Evolutionary conservation across 2,888 invertebrate genomes (phyloP), one percentile per base, ranked within the genome.

Genomic region (Chrysolina haemoptera): DNA sequence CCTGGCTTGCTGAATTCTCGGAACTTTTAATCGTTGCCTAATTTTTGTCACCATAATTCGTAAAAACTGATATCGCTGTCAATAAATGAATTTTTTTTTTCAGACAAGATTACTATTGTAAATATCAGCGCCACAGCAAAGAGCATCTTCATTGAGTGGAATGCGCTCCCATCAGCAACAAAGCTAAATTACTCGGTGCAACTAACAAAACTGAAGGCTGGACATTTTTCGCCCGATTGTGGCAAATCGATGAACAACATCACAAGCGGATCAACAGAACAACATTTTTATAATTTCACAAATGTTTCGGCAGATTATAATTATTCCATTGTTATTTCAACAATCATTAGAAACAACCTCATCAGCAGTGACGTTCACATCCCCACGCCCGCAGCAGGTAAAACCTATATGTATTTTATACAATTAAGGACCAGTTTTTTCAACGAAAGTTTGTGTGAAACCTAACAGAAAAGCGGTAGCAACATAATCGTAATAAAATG

Each of bases 181-280:
- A 12, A 35, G 1, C 14, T 64, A 14, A 55, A 20, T 14, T 73
- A 73, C 35, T 20, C 20, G 14, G 43, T 73, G 12, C 16, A 22
- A 0, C 40, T 63, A 35, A 1, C 4, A 10, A 18, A 40, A 62
- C 1, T 73, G 16, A 48, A 16, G n/a, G 10, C 70, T 11, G 65
- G 65, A n/a, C 75, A 72, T 70, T 69, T 18, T 53, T 27, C 62
- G 18, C 68, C 75, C 1, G 8, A 55, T 10, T 75, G 75, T 22
- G 43, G 48, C 46, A 11, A 46, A 14, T 9, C 16, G 14, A 14
- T 43, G 18, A 16, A 64, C 16, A n/a, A 10, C 22, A 18, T 12
- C 12, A 20, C 12, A 55, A 40, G 46, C 6, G 14, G 14, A 12
- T 27, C 12, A 1, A 67, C 67, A 1, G 16, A 43, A 18, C 11